Conservation (phyloP, 1,140 invertebrate species). For the Papilio polyxenes region DNA sequence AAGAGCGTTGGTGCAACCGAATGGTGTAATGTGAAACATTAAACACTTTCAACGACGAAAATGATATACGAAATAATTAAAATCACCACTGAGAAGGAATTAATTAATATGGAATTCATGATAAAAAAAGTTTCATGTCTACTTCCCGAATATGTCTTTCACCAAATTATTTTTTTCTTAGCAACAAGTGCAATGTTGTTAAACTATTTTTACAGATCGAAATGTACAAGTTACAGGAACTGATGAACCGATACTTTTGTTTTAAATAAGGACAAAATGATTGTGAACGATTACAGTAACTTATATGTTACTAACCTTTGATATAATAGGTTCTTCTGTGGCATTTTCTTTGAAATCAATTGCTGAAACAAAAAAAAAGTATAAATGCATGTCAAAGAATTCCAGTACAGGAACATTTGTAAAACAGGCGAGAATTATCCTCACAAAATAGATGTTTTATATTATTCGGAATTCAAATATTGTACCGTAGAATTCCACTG, state of each 20-base stretch:
- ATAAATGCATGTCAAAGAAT: neutral
- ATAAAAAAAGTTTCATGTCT: neutral
- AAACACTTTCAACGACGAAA: slow-evolving; percentile 9
- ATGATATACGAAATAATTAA: slow-evolving; percentile 3
- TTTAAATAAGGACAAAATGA: slow-evolving; percentile 3
- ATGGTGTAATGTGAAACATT: slow-evolving; percentile 6
- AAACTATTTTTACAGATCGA: neutral
- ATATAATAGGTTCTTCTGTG: neutral
- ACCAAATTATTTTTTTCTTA: slow-evolving; percentile 2
- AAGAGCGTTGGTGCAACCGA: slow-evolving; percentile 26
- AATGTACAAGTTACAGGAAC: neutral
- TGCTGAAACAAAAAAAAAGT: slow-evolving; percentile 19
- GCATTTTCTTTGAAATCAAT: slow-evolving; percentile 33
- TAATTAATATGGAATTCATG: too few relatives aligned
- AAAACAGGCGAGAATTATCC: too few relatives aligned
- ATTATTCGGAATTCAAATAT: too few relatives aligned
- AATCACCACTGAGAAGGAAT: neutral
- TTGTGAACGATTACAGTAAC: neutral
- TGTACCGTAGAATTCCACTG: too few relatives aligned
- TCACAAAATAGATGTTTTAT: too few relatives aligned
- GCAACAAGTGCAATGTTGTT: neutral
- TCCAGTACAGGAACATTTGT: neutral
- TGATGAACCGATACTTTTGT: neutral
- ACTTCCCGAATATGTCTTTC: neutral
- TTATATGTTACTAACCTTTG: neutral